A percentile compares a stretch with the other conserved stretches of the same genome.
These are phyloP conservation scores for Phrynosoma platyrhinos DNA, from an alignment of 2,113 vertebrate species.

Conservation along the genomic window DNA sequence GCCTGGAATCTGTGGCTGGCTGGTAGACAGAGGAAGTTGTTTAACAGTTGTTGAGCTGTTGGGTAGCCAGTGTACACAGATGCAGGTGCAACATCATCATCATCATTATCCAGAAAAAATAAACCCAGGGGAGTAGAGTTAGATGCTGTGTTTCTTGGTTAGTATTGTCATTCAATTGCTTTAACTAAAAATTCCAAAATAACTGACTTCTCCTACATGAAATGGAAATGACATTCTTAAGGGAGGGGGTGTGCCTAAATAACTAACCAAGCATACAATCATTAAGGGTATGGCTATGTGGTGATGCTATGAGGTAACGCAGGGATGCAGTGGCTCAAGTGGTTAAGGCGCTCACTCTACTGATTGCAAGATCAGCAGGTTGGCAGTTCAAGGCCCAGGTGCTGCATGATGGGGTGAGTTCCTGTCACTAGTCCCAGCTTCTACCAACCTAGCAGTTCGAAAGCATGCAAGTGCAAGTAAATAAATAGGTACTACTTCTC, in stretches of 20 bases:
- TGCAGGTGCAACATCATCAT: not conserved
- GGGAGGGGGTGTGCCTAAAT: not conserved
- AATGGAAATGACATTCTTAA: not conserved
- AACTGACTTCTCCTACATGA: not conserved
- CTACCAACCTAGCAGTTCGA: too few species aligned
- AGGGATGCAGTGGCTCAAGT: too few species aligned
- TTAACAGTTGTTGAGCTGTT: slow-evolving; percentile 3
- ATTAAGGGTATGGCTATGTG: not conserved
- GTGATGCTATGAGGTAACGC: not conserved
- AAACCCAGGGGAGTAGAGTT: not conserved
- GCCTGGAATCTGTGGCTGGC: not conserved
- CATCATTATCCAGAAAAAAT: not conserved
- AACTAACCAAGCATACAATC: not conserved
- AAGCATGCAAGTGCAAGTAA: too few species aligned
- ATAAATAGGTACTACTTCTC: too few species aligned
- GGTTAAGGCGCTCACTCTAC: too few species aligned
- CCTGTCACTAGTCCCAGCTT: too few species aligned
- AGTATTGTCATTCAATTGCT: not conserved
- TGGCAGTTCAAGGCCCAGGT: too few species aligned
- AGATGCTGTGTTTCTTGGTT: not conserved
- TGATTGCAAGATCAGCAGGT: too few species aligned
- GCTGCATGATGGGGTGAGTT: too few species aligned
- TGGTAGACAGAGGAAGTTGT: not conserved
- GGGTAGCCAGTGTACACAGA: not conserved
- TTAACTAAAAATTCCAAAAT: not conserved